Conservation (phyloP, 92 coral and sea anemone genomes). For the Scolanthus callimorphus region DNA sequence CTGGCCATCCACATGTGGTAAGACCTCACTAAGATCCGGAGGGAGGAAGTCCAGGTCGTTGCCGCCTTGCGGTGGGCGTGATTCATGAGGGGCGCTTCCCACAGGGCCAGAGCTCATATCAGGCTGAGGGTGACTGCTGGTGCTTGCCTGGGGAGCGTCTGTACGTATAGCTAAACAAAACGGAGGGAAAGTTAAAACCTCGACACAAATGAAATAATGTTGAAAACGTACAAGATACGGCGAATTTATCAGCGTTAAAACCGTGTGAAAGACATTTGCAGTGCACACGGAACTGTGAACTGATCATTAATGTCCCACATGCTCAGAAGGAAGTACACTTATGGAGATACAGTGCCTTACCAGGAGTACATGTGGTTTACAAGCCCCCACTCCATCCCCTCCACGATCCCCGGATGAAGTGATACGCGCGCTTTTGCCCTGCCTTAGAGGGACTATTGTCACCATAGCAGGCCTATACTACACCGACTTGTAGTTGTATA, state of each 20-base stretch:
- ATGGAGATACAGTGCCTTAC: conserved; percentile 1
- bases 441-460: too few relatives aligned
- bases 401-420: too few relatives aligned
- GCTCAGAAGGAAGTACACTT: conserved; percentile 4
- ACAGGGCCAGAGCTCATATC: conserved; percentile 6
- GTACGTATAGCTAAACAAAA: too few relatives aligned
- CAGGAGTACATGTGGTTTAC: conserved; percentile 7
- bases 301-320: background rate
- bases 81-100: conserved; percentile 35
- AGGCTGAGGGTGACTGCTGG: conserved; percentile 29
- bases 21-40: conserved; percentile 57
- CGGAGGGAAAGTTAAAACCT: too few relatives aligned
- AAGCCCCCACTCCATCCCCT: too few relatives aligned
- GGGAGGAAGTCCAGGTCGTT: conserved; percentile 73
- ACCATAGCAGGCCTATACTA: too few relatives aligned
- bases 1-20: conserved; percentile 95
- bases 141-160: too few relatives aligned
- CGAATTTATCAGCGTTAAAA: too few relatives aligned
- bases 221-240: too few relatives aligned
- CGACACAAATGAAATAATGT: too few relatives aligned
- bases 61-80: conserved; percentile 55
- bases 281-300: background rate
- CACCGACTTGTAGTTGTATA: background rate
- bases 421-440: too few relatives aligned
- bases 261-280: background rate